Conservation (phyloP, 2,888 invertebrate species). For the Encarsia formosa region DNA sequence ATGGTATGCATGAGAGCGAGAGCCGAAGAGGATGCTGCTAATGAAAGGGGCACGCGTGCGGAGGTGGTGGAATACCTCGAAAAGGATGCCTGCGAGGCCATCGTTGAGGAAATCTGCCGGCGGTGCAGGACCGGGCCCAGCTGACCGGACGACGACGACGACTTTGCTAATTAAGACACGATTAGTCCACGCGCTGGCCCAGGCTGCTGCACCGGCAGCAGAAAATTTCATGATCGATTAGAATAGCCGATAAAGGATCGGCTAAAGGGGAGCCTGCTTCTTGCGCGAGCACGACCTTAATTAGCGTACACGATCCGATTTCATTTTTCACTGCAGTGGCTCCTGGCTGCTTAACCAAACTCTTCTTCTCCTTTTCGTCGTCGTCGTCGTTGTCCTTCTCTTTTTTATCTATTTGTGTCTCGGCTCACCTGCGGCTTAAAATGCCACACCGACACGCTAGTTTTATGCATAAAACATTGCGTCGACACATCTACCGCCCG, state of each 20-base stretch:
- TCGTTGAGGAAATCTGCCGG: conserved; percentile 24
- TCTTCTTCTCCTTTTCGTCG: conserved; percentile 12
- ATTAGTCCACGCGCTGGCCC: conserved; percentile 39
- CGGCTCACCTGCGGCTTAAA: not conserved
- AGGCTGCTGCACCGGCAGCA: too few relatives aligned
- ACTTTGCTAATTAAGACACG: conserved; percentile 47
- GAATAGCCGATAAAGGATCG: conserved; percentile 41
- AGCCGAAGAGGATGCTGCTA: conserved; percentile 9
- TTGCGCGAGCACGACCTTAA: conserved; percentile 42
- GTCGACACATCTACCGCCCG: conserved; percentile 14
- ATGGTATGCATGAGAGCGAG: too few relatives aligned
- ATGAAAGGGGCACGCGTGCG: conserved; percentile 12
- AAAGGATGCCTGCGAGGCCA: conserved; percentile 20
- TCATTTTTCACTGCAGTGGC: conserved; percentile 24
- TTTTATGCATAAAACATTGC: conserved; percentile 28
- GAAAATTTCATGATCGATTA: conserved; percentile 46
- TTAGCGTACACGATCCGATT: conserved; percentile 41
- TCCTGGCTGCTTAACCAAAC: not conserved
- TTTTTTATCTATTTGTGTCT: not conserved
- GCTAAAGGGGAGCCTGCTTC: too few relatives aligned
- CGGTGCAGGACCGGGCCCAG: not conserved
- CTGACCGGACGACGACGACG: not conserved
- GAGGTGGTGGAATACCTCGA: conserved; percentile 25
- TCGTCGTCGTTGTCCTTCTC: not conserved
- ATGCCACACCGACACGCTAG: not conserved